These are phyloP conservation scores for Trachymyrmex septentrionalis DNA, from an alignment of 1,140 invertebrate species.

Conservation along the genomic window DNA sequence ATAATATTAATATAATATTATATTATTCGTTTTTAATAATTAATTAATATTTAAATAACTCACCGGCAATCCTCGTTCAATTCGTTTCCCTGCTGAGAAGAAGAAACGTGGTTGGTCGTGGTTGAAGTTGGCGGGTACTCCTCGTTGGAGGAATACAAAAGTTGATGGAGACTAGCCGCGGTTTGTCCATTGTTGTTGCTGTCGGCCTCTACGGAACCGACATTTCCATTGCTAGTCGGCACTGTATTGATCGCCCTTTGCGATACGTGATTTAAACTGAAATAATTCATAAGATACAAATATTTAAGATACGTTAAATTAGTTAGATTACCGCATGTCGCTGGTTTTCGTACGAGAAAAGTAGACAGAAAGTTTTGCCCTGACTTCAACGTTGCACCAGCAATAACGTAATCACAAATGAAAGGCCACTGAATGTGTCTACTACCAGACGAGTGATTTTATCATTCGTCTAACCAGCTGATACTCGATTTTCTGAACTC, in stretches of 20 bases:
- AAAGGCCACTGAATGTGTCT: not conserved
- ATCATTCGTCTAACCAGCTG: slow-evolving; percentile 11
- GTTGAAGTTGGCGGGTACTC: slow-evolving; percentile 83
- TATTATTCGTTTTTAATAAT: not conserved
- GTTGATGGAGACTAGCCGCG: slow-evolving; percentile 81
- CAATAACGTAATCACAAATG: not conserved
- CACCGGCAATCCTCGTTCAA: slow-evolving; percentile 85
- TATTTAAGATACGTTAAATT: not conserved
- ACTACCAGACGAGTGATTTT: not conserved
- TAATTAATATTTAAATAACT: slow-evolving; percentile 37
- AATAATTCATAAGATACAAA: slow-evolving; percentile 56
- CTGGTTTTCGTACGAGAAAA: no score
- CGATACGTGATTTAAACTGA: slow-evolving; percentile 83
- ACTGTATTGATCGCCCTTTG: slow-evolving; percentile 77
- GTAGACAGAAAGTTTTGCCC: not conserved
- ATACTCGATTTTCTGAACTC: not conserved
- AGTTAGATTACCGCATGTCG: not conserved
- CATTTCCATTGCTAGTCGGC: slow-evolving; percentile 75
- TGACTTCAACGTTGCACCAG: not conserved
- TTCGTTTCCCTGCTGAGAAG: slow-evolving; percentile 83
- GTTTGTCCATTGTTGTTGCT: slow-evolving; percentile 80
- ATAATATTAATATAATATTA: slow-evolving; percentile 3
- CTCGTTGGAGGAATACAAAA: slow-evolving; percentile 83
- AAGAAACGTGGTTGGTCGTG: slow-evolving; percentile 84
- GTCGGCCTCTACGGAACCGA: slow-evolving; percentile 78